Base-by-base conservation (phyloP, 1,140 invertebrate species). In the Diorhabda elongata region DNA sequence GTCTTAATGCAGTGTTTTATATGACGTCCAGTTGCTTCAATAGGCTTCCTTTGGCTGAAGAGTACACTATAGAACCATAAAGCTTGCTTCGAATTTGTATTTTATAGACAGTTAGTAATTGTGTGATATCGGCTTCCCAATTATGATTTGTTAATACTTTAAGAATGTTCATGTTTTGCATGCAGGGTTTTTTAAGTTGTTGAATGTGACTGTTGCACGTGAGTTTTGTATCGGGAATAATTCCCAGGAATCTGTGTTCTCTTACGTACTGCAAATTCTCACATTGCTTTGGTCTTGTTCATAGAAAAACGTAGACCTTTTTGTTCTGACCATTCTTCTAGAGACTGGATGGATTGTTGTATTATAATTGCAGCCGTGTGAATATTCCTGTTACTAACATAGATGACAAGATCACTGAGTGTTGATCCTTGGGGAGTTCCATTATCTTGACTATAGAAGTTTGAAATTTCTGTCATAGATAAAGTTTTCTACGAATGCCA, bases 161-260 rank as follows among this genome's bases (percentile, higher is more conserved):
- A 42, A 56, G 58, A 45, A 42, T 26, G 66, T 61, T 42, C 26
- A 45, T 67, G 42, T 6, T 60, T 41, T n/a, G 58, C 2, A 9
- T 60, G 7, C 5, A 2, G 7, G 2, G 3, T 26, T 1, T 26
- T 26, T 26, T 26, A 26, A 26, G 26, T 26, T 26, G 26, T 26
- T 2, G 26, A 26, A 26, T 26, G 26, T 2, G 26, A 26, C 26
- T 26, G 26, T 26, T 26, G 1, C 26, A 26, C 26, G 26, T 26
- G 26, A 26, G 26, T 26, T 26, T 26, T 26, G 26, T 1, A 26
- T 26, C 26, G 26, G 1, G 1, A 26, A 26, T 26, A 0, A 26
- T 26, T 26, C 26, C 26, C 26, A 75, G 57, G 26, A 75, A 72
- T 68, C 71, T 73, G 41, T 47, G 44, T n/a, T 64, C 67, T 5